Conservation (phyloP, 2,888 invertebrate genomes). For the Pycnomerus fuliginosus region DNA sequence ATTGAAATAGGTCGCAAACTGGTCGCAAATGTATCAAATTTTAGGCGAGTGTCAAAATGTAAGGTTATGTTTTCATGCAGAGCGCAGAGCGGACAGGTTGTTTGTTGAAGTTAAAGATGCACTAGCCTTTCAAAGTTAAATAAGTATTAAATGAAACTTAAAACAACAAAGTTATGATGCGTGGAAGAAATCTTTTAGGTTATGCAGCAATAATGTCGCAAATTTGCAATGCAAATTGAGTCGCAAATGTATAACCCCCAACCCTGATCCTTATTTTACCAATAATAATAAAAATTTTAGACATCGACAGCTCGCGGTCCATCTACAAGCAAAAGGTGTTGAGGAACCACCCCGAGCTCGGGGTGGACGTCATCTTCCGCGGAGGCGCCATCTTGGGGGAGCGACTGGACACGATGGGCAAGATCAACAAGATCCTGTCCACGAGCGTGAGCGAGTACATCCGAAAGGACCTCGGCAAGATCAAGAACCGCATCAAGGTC, state of each 20-base stretch:
- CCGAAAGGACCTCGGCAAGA: neutral
- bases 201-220: too few relatives aligned
- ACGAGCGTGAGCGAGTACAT: slow-evolving; percentile 13
- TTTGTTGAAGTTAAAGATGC: too few relatives aligned
- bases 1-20: too few relatives aligned
- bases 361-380: slow-evolving; percentile 12
- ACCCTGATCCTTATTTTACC: neutral
- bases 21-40: neutral
- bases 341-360: slow-evolving; percentile 12
- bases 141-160: too few relatives aligned
- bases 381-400: slow-evolving; percentile 7
- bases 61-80: too few relatives aligned
- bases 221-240: too few relatives aligned
- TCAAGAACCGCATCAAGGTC: neutral
- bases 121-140: too few relatives aligned
- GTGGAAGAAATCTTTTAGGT: too few relatives aligned
- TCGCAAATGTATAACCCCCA: too few relatives aligned
- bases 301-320: slow-evolving; percentile 1
- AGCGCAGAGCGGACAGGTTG: too few relatives aligned
- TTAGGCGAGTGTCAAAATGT: too few relatives aligned
- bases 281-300: slow-evolving; percentile 4
- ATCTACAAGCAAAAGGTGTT: neutral
- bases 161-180: too few relatives aligned
- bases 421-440: slow-evolving; percentile 14
- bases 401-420: slow-evolving; percentile 8